A percentile compares a stretch with the other conserved stretches of the same genome.
Evolutionary conservation across 2,113 vertebrate genomes (phyloP).

Genomic region (Aegypius monachus): DNA sequence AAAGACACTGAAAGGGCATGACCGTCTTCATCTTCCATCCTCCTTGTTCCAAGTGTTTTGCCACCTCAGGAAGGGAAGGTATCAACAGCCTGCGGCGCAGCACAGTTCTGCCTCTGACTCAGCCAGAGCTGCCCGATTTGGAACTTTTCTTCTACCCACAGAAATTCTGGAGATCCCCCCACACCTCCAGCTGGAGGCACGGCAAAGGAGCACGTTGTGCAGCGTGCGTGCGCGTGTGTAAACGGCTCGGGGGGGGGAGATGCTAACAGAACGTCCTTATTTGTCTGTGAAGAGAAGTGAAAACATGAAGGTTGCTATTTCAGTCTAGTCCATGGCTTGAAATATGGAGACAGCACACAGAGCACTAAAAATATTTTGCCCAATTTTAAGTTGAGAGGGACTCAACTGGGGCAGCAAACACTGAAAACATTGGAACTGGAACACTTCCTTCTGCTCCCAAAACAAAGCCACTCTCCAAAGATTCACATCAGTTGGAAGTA

Average conservation of each 20-base stretch:
- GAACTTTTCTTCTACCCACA: neutral
- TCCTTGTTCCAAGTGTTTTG: neutral
- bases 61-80: neutral
- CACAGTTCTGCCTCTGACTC: neutral
- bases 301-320: neutral
- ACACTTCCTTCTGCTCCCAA: neutral
- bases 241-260: neutral
- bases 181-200: neutral
- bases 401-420: neutral
- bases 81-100: neutral
- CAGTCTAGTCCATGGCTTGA: neutral
- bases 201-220: neutral
- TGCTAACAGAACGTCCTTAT: neutral
- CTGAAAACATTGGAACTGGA: neutral
- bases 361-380: constrained; percentile 5
- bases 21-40: neutral
- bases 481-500: neutral
- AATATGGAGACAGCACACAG: neutral
- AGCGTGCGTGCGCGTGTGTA: neutral
- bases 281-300: neutral
- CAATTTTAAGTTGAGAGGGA: neutral
- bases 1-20: neutral
- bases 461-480: neutral
- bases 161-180: constrained; percentile 4
- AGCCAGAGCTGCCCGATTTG: neutral